Conservation (phyloP, 1,140 invertebrate species). For the Eumeta japonica region DNA sequence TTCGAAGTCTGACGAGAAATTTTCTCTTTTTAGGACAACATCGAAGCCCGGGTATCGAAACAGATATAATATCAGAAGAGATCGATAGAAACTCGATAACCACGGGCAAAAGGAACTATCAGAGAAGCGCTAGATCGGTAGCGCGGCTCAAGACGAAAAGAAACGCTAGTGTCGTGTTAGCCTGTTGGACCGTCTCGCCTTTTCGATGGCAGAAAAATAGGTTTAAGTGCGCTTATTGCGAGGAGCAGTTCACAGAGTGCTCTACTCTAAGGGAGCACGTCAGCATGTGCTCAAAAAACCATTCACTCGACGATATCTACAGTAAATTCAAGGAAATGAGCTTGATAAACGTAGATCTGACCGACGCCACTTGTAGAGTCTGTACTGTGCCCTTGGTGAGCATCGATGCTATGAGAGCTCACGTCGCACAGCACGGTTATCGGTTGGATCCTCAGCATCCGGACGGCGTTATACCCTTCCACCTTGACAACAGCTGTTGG, state of each 20-base stretch:
- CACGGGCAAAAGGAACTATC: constrained; percentile 22
- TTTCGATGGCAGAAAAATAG: constrained; percentile 44
- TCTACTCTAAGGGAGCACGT: constrained; percentile 29
- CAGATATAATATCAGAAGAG: constrained; percentile 15
- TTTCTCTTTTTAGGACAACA: constrained; percentile 48
- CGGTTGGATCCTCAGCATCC: constrained; percentile 28
- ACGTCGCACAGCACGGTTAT: constrained; percentile 31
- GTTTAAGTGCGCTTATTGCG: constrained; percentile 45
- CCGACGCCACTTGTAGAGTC: constrained; percentile 24
- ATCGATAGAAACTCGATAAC: neutral
- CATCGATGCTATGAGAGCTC: constrained; percentile 26
- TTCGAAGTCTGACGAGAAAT: no score
- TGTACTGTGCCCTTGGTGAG: constrained; percentile 22
- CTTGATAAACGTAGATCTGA: constrained; percentile 38
- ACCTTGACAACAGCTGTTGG: constrained; percentile 36
- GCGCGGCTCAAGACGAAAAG: constrained; percentile 35
- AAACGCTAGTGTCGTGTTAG: constrained; percentile 34
- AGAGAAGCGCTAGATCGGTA: constrained; percentile 33
- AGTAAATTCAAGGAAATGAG: constrained; percentile 47
- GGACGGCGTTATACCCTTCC: constrained; percentile 39
- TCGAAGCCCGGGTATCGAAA: constrained; percentile 20
- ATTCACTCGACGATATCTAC: constrained; percentile 38
- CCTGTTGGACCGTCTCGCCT: constrained; percentile 35
- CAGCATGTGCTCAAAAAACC: constrained; percentile 19
- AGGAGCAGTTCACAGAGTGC: constrained; percentile 34